These are phyloP conservation scores for Leucophenga montana DNA, from an alignment of 2,888 invertebrate species.

Conservation along the genomic window DNA sequence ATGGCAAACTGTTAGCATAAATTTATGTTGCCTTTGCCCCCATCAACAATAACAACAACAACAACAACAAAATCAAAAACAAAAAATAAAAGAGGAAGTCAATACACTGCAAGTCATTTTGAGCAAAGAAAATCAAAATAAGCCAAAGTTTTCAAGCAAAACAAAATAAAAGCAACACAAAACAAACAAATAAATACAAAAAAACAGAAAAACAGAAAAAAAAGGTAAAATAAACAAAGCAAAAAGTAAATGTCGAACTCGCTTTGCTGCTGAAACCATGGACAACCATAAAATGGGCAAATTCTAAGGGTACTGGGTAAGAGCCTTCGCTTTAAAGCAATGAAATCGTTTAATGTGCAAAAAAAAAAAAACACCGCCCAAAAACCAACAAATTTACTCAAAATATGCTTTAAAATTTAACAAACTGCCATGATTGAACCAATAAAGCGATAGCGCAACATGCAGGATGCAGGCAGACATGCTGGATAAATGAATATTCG, in stretches of 20 bases:
- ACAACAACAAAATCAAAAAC: conserved; percentile 17
- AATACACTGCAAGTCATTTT: neutral
- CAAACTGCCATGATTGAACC: conserved; percentile 60
- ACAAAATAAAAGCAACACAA: conserved; percentile 8
- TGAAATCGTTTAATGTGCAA: neutral
- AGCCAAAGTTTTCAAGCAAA: conserved; percentile 22
- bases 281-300: conserved; percentile 41
- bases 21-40: conserved; percentile 51
- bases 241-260: neutral
- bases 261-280: too few species aligned
- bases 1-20: conserved; percentile 66
- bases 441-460: conserved; percentile 40
- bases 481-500: too few species aligned
- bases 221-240: conserved; percentile 57
- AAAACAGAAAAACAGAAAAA: too few species aligned
- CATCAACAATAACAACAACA: conserved; percentile 15
- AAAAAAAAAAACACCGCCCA: too few species aligned
- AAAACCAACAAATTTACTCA: conserved; percentile 44
- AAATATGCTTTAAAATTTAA: conserved; percentile 57
- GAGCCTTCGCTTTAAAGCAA: conserved; percentile 33
- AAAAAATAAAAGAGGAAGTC: neutral
- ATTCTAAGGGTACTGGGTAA: conserved; percentile 23
- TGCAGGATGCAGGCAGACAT: too few species aligned
- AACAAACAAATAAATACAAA: conserved; percentile 20
- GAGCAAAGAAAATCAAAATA: conserved; percentile 19